Conservation (phyloP, 2,797 vertebrate genomes). For the Lateolabrax maculatus region DNA sequence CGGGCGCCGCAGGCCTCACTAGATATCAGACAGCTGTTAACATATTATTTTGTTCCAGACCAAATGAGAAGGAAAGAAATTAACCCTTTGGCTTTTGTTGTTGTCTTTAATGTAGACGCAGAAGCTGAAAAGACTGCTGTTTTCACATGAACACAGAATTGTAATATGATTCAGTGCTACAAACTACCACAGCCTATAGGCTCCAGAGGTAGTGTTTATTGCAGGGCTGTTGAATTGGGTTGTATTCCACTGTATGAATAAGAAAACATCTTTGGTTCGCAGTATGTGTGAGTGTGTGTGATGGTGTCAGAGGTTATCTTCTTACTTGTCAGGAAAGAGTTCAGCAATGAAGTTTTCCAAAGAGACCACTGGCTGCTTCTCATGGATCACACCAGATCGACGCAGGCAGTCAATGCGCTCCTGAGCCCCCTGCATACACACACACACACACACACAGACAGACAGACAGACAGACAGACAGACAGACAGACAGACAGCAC, state of each 20-base stretch:
- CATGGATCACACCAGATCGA: constrained; percentile 91
- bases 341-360: constrained; percentile 97
- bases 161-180: not conserved
- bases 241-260: not conserved
- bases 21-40: too few relatives aligned
- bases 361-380: constrained; percentile 95
- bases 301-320: not conserved
- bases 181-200: not conserved
- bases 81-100: too few relatives aligned
- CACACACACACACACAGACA: not conserved
- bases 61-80: too few relatives aligned
- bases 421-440: constrained; percentile 90
- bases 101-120: too few relatives aligned
- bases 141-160: not conserved
- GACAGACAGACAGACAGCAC: not conserved
- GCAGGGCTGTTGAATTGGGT: not conserved
- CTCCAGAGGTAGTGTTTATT: not conserved
- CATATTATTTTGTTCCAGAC: too few relatives aligned
- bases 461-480: constrained; percentile 6
- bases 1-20: too few relatives aligned
- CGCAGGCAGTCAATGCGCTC: constrained; percentile 95
- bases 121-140: not conserved
- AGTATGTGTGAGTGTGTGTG: not conserved
- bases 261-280: not conserved
- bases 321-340: constrained; percentile 96